Percentiles rank a stretch among this genome's conserved stretches.
Conservation (phyloP, 2,888 invertebrate species). For the Drosophila histrio region DNA sequence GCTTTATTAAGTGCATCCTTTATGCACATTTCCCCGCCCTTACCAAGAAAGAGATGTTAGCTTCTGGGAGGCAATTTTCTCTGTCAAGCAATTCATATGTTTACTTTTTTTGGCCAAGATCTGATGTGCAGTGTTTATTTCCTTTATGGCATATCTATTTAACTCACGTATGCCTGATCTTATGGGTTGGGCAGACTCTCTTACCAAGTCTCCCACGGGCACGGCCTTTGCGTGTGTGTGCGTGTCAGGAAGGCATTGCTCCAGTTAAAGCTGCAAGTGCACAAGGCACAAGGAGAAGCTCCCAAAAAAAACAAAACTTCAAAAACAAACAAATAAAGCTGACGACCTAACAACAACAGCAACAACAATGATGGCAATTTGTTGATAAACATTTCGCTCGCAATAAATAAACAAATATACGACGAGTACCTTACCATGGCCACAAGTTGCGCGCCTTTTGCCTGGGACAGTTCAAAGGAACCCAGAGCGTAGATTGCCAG, state of each 20-base stretch:
- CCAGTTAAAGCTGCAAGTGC: slow-evolving; percentile 58
- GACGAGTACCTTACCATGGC: slow-evolving; percentile 47
- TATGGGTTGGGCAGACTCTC: background rate
- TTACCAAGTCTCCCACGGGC: slow-evolving; percentile 22
- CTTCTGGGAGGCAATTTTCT: slow-evolving; percentile 3
- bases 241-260: slow-evolving; percentile 59
- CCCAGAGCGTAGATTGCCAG: slow-evolving; percentile 13
- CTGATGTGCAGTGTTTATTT: background rate
- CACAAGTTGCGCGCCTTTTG: slow-evolving; percentile 62
- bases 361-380: slow-evolving; percentile 82
- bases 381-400: slow-evolving; percentile 83
- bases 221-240: slow-evolving; percentile 44
- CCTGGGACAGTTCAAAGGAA: slow-evolving; percentile 55
- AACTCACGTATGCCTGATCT: slow-evolving; percentile 2
- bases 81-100: slow-evolving; percentile 5
- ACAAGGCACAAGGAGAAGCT: slow-evolving; percentile 24
- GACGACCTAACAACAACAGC: slow-evolving; percentile 39
- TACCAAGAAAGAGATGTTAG: background rate
- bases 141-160: slow-evolving; percentile 1
- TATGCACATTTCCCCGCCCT: background rate
- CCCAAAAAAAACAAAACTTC: slow-evolving; percentile 3
- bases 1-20: no score
- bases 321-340: slow-evolving; percentile 36
- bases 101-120: slow-evolving; percentile 5
- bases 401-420: slow-evolving; percentile 80